These are phyloP conservation scores for Acipenser ruthenus DNA, from an alignment of 2,797 vertebrate species.

Conservation along the genomic window DNA sequence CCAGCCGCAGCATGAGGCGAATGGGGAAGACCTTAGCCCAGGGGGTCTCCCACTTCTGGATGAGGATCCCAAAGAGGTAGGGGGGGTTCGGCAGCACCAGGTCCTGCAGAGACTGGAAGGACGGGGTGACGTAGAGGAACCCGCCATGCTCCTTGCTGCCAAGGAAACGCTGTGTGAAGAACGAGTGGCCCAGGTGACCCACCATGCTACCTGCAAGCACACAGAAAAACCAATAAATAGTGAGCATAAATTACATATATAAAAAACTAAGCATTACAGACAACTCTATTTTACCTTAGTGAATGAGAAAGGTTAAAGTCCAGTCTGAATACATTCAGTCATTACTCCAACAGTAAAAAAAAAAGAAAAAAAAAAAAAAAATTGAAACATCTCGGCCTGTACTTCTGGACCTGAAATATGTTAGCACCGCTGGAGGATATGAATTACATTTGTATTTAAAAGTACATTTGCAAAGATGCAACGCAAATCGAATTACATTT, in stretches of 20 bases:
- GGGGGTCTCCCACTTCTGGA: conserved; percentile 98
- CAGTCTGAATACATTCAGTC: no score
- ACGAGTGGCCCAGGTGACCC: conserved; percentile 90
- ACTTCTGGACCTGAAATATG: no score
- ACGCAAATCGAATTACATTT: no score
- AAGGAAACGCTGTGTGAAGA: conserved; percentile 93
- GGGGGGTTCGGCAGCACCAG: conserved; percentile 88
- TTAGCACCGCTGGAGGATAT: no score
- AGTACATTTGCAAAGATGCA: no score
- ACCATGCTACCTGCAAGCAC: conserved; percentile 76
- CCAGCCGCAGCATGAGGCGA: conserved; percentile 89
- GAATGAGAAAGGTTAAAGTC: not conserved
- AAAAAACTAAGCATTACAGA: not conserved
- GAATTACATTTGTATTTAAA: no score
- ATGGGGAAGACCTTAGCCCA: conserved; percentile 99
- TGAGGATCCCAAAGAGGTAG: conserved; percentile 90
- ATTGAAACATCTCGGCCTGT: no score
- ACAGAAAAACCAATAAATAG: not conserved
- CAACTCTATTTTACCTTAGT: not conserved
- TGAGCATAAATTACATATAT: not conserved
- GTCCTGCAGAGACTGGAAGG: conserved; percentile 92
- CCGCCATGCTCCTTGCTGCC: conserved; percentile 94
- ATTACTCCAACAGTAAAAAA: no score
- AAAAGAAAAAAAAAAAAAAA: no score
- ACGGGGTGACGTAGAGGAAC: conserved; percentile 87